A percentile compares a stretch with the other conserved stretches of the same genome.
These are phyloP conservation scores for Tachystola acroxantha DNA, from an alignment of 2,888 invertebrate species.

Conservation along the genomic window DNA sequence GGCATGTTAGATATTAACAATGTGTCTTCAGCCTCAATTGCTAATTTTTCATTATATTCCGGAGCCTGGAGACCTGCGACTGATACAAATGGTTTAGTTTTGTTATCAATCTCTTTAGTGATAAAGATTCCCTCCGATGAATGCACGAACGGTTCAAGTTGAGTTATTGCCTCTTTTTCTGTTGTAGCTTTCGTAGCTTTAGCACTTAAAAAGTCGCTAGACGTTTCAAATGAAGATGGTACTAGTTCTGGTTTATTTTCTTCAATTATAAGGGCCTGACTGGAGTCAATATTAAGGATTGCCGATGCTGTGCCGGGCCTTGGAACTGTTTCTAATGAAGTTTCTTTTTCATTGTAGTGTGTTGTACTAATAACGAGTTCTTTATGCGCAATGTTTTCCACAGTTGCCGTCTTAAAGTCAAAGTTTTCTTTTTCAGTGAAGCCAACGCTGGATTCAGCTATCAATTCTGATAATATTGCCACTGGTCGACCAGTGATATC, in stretches of 20 bases:
- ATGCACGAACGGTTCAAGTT: constrained; percentile 73
- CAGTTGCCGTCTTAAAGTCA: constrained; percentile 56
- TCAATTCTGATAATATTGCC: constrained; percentile 69
- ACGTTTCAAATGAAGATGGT: constrained; percentile 46
- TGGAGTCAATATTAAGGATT: constrained; percentile 41
- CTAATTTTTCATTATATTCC: constrained; percentile 73
- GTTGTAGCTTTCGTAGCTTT: constrained; percentile 54
- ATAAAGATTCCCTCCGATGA: constrained; percentile 56
- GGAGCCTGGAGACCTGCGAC: constrained; percentile 75
- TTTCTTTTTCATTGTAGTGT: constrained; percentile 78
- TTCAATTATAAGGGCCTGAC: constrained; percentile 68
- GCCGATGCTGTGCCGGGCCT: constrained; percentile 33
- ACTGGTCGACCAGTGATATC: constrained; percentile 69
- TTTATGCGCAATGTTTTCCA: constrained; percentile 72
- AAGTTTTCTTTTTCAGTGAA: constrained; percentile 24
- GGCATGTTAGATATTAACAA: constrained; percentile 52
- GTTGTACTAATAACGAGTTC: constrained; percentile 75
- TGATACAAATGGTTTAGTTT: constrained; percentile 58
- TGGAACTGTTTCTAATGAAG: constrained; percentile 20
- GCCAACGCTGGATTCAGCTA: constrained; percentile 55
- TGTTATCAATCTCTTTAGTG: constrained; percentile 27
- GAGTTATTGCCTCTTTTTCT: constrained; percentile 77
- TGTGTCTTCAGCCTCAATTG: constrained; percentile 78
- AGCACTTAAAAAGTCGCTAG: constrained; percentile 31
- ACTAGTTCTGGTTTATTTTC: constrained; percentile 68